These are phyloP conservation scores for Diaperis boleti DNA, from an alignment of 2,888 invertebrate genomes.

Conservation along the genomic window DNA sequence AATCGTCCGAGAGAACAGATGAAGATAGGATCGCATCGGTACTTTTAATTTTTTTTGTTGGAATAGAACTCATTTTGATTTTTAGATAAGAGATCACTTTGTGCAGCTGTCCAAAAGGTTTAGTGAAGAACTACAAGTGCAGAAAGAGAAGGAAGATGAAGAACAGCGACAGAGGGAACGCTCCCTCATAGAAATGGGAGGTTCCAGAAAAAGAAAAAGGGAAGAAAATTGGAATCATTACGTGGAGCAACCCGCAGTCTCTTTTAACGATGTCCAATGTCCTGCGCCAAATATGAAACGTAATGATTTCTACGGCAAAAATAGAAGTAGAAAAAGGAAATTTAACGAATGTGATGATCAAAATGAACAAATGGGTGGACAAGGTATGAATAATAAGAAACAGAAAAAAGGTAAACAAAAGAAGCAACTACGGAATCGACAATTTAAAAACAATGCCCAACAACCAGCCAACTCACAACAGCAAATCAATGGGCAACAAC, in stretches of 20 bases:
- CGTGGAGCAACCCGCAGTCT: slow-evolving; percentile 2
- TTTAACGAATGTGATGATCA: slow-evolving; percentile 14
- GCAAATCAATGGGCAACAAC: slow-evolving; percentile 10
- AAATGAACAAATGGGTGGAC: not conserved
- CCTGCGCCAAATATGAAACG: slow-evolving; percentile 5
- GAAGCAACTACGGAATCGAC: no score
- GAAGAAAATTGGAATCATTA: slow-evolving; percentile 28
- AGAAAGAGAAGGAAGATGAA: slow-evolving; percentile 38
- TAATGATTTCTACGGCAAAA: not conserved
- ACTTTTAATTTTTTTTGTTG: slow-evolving; percentile 42
- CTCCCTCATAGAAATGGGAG: slow-evolving; percentile 54
- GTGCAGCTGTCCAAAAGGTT: slow-evolving; percentile 51
- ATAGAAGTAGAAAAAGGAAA: slow-evolving; percentile 5
- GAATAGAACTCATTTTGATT: no score
- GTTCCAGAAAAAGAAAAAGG: slow-evolving; percentile 58
- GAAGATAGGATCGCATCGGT: slow-evolving; percentile 62
- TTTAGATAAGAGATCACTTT: slow-evolving; percentile 59
- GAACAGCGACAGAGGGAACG: slow-evolving; percentile 33
- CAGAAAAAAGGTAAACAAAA: slow-evolving; percentile 21
- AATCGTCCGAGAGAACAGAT: slow-evolving; percentile 48
- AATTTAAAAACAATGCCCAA: no score
- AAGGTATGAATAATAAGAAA: slow-evolving; percentile 10
- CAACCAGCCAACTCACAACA: not conserved
- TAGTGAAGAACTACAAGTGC: slow-evolving; percentile 40
- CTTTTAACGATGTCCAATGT: slow-evolving; percentile 4